Percentiles rank a stretch among this genome's conserved stretches.
These are phyloP conservation scores for Tiliqua scincoides DNA, from an alignment of 2,113 vertebrate genomes.

Conservation along the genomic window DNA sequence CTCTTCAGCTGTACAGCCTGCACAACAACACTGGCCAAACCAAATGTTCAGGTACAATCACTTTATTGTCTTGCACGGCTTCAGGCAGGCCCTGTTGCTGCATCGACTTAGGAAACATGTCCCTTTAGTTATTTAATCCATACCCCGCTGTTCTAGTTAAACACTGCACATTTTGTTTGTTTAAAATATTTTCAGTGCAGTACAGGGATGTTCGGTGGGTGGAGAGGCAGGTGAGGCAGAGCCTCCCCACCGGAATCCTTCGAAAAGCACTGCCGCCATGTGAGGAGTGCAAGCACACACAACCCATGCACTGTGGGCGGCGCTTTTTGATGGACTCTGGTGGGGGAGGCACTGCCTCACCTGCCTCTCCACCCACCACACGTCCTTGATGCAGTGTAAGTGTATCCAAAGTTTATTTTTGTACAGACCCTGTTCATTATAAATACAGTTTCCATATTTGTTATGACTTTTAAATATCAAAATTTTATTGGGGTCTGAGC, in stretches of 20 bases:
- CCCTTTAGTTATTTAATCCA: constrained; percentile 6
- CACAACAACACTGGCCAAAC: constrained; percentile 60
- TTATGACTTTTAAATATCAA: constrained; percentile 4
- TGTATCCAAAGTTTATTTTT: not conserved
- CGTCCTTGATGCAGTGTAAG: constrained; percentile 19
- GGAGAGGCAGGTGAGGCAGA: too few species aligned
- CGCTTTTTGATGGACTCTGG: too few species aligned
- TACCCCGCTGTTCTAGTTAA: too few species aligned
- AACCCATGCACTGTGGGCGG: too few species aligned
- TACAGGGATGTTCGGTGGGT: too few species aligned
- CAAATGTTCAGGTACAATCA: constrained; percentile 68
- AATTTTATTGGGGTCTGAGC: not conserved
- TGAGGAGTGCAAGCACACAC: too few species aligned
- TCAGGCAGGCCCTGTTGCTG: constrained; percentile 44
- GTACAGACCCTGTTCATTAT: not conserved
- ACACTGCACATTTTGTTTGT: too few species aligned
- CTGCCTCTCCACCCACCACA: too few species aligned
- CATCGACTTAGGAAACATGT: constrained; percentile 41
- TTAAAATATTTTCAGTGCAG: constrained; percentile 33
- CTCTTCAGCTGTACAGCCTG: constrained; percentile 71
- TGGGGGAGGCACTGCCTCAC: too few species aligned
- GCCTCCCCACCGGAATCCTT: too few species aligned
- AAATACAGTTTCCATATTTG: not conserved
- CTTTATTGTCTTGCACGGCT: constrained; percentile 66
- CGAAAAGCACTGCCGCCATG: too few species aligned